phyloP scores from a whole-genome alignment of 2,113 vertebrate genomes.

The Elanus axillaris region DNA sequence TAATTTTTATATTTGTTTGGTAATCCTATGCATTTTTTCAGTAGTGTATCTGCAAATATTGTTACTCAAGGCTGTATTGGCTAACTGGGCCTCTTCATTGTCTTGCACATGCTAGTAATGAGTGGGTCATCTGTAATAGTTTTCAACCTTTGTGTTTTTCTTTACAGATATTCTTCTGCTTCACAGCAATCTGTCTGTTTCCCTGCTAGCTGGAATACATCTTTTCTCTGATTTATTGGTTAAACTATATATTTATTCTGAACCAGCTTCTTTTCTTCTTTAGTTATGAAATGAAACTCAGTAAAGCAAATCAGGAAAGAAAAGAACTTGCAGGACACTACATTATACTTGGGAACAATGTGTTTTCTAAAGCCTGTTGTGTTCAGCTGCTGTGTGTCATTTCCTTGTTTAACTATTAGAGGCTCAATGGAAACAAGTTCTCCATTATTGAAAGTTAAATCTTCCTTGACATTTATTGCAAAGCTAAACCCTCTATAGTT shows the following conservation, averaged over 20 bases:
- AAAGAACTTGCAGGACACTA: background rate
- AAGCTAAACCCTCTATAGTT: background rate
- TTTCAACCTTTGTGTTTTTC: background rate
- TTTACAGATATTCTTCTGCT: background rate
- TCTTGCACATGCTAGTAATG: background rate
- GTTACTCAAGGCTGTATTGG: background rate
- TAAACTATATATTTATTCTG: background rate
- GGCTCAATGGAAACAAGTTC: background rate
- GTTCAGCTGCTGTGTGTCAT: background rate
- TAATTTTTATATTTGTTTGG: background rate
- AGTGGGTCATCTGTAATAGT: background rate
- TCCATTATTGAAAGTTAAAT: background rate
- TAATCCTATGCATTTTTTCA: background rate
- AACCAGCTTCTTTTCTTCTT: background rate
- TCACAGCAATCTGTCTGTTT: background rate
- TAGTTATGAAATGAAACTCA: background rate
- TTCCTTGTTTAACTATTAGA: background rate
- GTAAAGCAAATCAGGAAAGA: background rate
- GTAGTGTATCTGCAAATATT: background rate
- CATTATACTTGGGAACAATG: background rate
- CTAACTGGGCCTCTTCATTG: background rate
- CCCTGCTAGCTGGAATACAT: background rate
- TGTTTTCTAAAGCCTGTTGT: background rate
- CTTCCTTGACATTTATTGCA: accelerated
- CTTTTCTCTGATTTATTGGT: background rate